phyloP scores from a whole-genome alignment of 2,888 invertebrate species.

The Alcis repandata region DNA sequence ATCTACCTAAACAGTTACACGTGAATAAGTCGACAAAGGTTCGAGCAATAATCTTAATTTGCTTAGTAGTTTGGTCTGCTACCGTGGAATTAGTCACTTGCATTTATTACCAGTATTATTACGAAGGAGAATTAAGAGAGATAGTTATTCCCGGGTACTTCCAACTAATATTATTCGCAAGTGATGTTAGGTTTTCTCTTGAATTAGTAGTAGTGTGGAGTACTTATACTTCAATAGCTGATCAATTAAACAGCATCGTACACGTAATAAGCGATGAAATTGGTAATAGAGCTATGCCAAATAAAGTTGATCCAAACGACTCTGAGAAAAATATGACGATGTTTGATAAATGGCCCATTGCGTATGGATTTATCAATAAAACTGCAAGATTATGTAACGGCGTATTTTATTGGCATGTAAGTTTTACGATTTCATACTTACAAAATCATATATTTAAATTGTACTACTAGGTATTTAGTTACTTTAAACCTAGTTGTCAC shows the following conservation, averaged over 20 bases:
- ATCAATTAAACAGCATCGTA: constrained; percentile 3
- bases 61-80: not conserved
- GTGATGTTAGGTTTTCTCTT: constrained; percentile 3
- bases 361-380: constrained; percentile 51
- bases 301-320: not conserved
- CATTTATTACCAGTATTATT: not conserved
- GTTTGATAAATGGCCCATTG: constrained; percentile 53
- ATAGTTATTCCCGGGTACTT: not conserved
- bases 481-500: too few species aligned
- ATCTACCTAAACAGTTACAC: not conserved
- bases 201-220: constrained; percentile 14
- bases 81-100: not conserved
- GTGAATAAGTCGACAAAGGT: not conserved
- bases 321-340: not conserved
- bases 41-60: not conserved
- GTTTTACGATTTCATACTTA: not conserved
- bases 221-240: constrained; percentile 8
- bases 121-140: not conserved
- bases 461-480: too few species aligned
- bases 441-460: too few species aligned
- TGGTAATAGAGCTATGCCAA: not conserved
- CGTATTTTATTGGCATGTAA: constrained; percentile 46
- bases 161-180: not conserved
- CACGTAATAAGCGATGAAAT: not conserved
- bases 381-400: constrained; percentile 51